Conservation (phyloP, 2,888 invertebrate genomes). For the Rambutsinella grinnellia region DNA sequence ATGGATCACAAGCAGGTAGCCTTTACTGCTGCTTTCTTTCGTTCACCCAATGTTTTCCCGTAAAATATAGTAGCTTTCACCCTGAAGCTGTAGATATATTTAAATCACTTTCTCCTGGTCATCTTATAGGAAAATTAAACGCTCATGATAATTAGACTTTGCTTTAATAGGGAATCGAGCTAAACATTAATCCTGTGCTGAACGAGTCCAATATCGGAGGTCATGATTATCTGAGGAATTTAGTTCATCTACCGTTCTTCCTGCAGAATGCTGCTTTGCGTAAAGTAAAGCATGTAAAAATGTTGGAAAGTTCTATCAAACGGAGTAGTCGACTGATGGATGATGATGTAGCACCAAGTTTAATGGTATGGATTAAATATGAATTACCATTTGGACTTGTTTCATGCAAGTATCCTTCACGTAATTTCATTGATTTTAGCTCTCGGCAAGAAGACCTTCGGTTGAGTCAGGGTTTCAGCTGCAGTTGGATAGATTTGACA, state of each 20-base stretch:
- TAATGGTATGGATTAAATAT: slow-evolving; percentile 50
- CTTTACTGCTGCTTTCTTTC: no score
- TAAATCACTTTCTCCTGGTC: not conserved
- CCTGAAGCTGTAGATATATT: no score
- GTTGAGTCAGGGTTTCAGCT: slow-evolving; percentile 65
- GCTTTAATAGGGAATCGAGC: slow-evolving; percentile 82
- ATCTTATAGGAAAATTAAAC: no score
- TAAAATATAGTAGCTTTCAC: no score
- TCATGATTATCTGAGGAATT: slow-evolving; percentile 81
- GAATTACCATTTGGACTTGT: not conserved
- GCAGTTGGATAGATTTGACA: slow-evolving; percentile 63
- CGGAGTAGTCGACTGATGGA: slow-evolving; percentile 61
- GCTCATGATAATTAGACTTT: not conserved
- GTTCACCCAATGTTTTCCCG: no score
- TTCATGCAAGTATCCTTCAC: no score
- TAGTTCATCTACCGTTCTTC: slow-evolving; percentile 98
- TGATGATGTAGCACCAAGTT: slow-evolving; percentile 65
- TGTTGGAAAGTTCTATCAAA: slow-evolving; percentile 63
- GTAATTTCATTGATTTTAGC: slow-evolving; percentile 37
- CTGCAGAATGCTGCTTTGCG: slow-evolving; percentile 96
- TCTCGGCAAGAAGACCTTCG: slow-evolving; percentile 63
- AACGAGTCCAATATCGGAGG: slow-evolving; percentile 95
- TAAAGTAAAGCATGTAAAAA: slow-evolving; percentile 77
- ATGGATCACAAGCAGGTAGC: slow-evolving; percentile 50
- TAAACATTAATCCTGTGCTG: slow-evolving; percentile 87